Base-by-base conservation (phyloP, 2,797 vertebrate species). In the Hypotaenidia philippensis region DNA sequence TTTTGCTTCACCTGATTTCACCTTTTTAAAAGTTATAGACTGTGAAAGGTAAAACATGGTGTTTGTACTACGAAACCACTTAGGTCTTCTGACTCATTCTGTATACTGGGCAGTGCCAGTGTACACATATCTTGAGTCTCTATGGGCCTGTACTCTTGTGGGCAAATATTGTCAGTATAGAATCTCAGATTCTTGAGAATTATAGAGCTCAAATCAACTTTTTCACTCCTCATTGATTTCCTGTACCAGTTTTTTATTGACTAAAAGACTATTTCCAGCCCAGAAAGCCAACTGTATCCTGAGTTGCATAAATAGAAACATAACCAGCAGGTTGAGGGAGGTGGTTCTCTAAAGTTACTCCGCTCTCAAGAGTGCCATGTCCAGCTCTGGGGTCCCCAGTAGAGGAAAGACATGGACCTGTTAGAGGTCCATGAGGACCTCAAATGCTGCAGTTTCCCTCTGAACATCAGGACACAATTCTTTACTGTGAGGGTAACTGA, bases 301-400 rank as follows among this genome's bases (percentile, higher is more conserved):
- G 20, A 19, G 65, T 2, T 71, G 5, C 34, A 40, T 25, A 7
- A 61, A 63, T 70, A 70, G 9, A 45, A 90, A 0, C 4, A 1
- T 78, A 40, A 4, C 11, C 5, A 9, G 10, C 5, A 27, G 27
- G 32, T 56, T 1, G 1, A 81, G n/a, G 22, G 7, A 52, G 15
- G 21, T 12, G 17, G 40, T 75, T 61, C 44, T 56, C 2, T 4
- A 21, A 2, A 15, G 75, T 15, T 76, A 4, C 15, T 45, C 27
- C 3, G 1, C 5, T 76, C 25, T 72, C 2, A 2, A 8, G 13
- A 23, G 16, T 23, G 9, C 8, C 45, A 5, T 4, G 29, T 53
- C 45, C 32, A 31, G 14, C 4, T 57, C 31, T 77, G 27, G 7
- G 3, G 6, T 45, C 9, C 7, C 7, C 23, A 74, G 29, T 25